Base-by-base conservation (phyloP, 2,113 vertebrate genomes). In the Menidia beryllina region DNA sequence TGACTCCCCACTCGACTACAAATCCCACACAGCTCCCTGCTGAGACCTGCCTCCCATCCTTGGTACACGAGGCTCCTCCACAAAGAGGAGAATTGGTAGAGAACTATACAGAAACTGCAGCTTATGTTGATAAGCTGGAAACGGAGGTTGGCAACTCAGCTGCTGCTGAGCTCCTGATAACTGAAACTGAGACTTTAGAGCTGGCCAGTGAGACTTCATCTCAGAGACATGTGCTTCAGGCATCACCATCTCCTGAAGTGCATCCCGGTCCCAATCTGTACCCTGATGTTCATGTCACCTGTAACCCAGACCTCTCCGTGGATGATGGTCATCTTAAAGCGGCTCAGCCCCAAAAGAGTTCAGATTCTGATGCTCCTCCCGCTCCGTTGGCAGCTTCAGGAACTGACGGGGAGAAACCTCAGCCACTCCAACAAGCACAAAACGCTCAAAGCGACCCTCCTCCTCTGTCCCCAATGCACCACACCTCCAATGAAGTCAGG, bases 221-320 rank as follows among this genome's bases (percentile, higher is more conserved):
- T 70, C 67, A 41, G 7, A 65, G 21, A 0, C 39, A 62, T 50
- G 60, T 49, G 7, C 69, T 58, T 26, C 66, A 68, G 55, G 80
- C 65, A 2, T 71, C 73, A 0, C 62, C 71, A 7, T 87, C 77
- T 51, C 86, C 89, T 20, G 86, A 81, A 59, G 25, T 63, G 59
- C 88, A 86, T 75, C 81, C 88, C 17, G 67, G 61, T 58, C 89
- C 86, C 58, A 92, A 87, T 77, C 90, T 92, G 20, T 86, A 87
- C 72, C 90, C 90, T 13, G 89, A 53, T 25, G 75, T 90, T 4
- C 84, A 83, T 20, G 75, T 88, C 23, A 82, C 81, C 55, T 83
- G 59, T 68, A 87, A 77, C 38, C 79, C 85, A 74, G 85, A 81
- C 76, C 80, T 84, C 15, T 24, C 53, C 12, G 1, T 60, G 8